Evolutionary conservation across 2,888 invertebrate genomes (phyloP).

Genomic region (Mactromeris polynyma): DNA sequence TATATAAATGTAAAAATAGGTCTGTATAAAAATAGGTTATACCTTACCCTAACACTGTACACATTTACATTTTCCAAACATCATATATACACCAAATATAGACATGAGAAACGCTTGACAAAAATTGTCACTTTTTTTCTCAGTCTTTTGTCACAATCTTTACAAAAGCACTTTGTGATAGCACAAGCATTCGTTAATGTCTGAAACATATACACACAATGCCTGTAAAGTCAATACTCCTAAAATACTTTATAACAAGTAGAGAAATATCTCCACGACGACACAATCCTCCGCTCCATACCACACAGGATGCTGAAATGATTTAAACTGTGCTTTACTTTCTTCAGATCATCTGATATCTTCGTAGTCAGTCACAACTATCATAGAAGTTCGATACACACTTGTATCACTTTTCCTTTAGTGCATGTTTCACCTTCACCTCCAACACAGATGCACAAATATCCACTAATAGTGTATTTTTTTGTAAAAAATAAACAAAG

Average conservation of each 20-base stretch:
- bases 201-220: not conserved
- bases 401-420: not conserved
- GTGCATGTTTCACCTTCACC: not conserved
- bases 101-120: not conserved
- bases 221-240: conserved; percentile 3
- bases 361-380: not conserved
- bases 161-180: conserved; percentile 21
- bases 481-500: not conserved
- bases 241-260: not conserved
- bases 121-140: not conserved
- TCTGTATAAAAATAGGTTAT: conserved; percentile 72
- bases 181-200: conserved; percentile 1
- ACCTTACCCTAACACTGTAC: conserved; percentile 54
- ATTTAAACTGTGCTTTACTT: not conserved
- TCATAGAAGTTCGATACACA: not conserved
- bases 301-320: too few species aligned
- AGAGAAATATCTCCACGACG: not conserved
- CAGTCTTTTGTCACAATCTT: not conserved
- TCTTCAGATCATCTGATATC: not conserved
- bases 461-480: not conserved
- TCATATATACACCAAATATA: conserved; percentile 42
- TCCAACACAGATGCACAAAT: not conserved
- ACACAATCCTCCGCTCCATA: not conserved
- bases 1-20: conserved; percentile 72
- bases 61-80: conserved; percentile 39